Conservation (phyloP, 1,140 invertebrate species). For the Triops longicaudatus region DNA sequence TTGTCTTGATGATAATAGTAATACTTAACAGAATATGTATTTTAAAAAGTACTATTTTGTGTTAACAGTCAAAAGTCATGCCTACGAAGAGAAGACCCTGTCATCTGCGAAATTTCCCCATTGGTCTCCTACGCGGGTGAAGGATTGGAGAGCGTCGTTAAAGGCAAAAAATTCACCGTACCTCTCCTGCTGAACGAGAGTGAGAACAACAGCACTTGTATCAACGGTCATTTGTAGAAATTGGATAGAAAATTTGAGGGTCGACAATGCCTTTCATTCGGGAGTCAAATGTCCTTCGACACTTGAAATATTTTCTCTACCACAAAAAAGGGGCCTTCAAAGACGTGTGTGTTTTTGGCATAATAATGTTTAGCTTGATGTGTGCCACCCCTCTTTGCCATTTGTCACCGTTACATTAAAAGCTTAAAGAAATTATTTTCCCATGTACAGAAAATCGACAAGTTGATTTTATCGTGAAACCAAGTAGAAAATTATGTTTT, state of each 20-base stretch:
- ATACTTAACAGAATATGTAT: too few relatives aligned
- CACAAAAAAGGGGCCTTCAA: background rate
- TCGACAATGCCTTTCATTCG: background rate
- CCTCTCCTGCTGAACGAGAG: constrained; percentile 47
- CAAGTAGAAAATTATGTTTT: background rate
- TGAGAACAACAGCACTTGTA: background rate
- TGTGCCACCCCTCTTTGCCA: too few relatives aligned
- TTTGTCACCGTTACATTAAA: too few relatives aligned
- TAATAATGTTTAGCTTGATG: too few relatives aligned
- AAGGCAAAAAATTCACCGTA: constrained; percentile 58
- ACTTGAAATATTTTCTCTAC: too few relatives aligned
- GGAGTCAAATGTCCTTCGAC: background rate
- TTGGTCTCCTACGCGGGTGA: constrained; percentile 85
- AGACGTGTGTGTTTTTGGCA: background rate
- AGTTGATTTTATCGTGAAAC: too few relatives aligned
- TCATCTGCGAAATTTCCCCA: constrained; percentile 83
- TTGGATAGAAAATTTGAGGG: background rate
- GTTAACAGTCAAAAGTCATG: constrained; percentile 40
- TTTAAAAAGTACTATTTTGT: constrained; percentile 26
- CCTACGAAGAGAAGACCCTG: constrained; percentile 46
- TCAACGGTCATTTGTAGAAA: background rate
- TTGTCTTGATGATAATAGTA: too few relatives aligned
- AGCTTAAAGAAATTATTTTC: too few relatives aligned
- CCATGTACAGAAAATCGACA: too few relatives aligned
- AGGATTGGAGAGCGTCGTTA: constrained; percentile 56